Percentiles rank a stretch among this genome's conserved stretches.
phyloP scores from a whole-genome alignment of 2,888 invertebrate species.

The Rotaria macrura region DNA sequence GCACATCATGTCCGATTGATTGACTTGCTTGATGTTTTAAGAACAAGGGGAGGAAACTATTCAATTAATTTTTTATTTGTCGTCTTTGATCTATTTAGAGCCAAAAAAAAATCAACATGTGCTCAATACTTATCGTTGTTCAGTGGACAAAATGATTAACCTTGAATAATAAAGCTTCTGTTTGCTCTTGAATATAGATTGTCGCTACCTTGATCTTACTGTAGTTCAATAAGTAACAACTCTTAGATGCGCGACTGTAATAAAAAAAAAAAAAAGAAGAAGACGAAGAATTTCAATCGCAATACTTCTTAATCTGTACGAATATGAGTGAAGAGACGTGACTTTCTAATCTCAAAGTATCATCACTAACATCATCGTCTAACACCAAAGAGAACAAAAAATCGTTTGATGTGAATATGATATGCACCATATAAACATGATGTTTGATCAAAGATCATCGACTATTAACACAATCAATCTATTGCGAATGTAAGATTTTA shows the following conservation, averaged over 20 bases:
- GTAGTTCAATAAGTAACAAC: neutral
- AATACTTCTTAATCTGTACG: neutral
- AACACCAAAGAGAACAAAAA: neutral
- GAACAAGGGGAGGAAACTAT: neutral
- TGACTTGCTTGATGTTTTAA: neutral
- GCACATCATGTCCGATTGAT: slow-evolving; percentile 4
- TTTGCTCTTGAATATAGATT: neutral
- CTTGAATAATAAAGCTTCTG: neutral
- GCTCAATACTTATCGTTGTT: neutral
- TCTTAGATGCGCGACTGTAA: neutral
- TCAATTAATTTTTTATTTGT: neutral
- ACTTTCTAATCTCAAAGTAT: neutral
- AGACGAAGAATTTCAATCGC: neutral
- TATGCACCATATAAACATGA: neutral
- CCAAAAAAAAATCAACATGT: neutral
- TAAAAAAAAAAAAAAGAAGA: neutral
- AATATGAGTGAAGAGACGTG: neutral
- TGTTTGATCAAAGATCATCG: neutral
- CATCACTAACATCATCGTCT: neutral
- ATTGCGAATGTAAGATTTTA: neutral
- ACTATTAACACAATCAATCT: neutral
- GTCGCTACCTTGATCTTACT: neutral
- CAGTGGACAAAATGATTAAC: neutral
- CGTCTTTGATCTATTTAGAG: neutral
- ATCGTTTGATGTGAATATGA: neutral